These are phyloP conservation scores for Athalia cordata DNA, from an alignment of 2,888 invertebrate genomes.

Conservation along the genomic window DNA sequence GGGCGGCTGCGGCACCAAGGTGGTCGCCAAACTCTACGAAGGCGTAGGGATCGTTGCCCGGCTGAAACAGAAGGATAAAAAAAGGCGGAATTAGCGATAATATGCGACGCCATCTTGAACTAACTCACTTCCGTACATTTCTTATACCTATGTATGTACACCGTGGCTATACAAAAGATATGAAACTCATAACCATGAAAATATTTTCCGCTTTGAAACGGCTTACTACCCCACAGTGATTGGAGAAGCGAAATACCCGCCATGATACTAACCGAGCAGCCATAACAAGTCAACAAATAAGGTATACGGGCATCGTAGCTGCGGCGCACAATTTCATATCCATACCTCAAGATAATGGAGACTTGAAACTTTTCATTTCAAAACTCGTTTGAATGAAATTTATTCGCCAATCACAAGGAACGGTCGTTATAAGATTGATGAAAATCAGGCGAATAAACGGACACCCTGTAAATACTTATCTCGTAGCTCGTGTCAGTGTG, in stretches of 20 bases:
- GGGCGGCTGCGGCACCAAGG: conserved; percentile 76
- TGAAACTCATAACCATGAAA: conserved; percentile 42
- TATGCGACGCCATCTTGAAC: not conserved
- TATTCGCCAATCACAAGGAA: not conserved
- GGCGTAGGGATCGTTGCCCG: conserved; percentile 78
- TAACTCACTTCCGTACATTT: conserved; percentile 1
- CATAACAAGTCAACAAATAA: conserved; percentile 2
- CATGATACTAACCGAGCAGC: conserved; percentile 30
- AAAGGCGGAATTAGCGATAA: not conserved
- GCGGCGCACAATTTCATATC: too few species aligned
- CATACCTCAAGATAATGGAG: not conserved
- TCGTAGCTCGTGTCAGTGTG: not conserved
- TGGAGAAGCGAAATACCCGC: conserved; percentile 29
- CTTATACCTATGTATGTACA: not conserved
- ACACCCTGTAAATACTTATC: not conserved
- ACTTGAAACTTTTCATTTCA: conserved; percentile 1
- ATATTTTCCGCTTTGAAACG: conserved; percentile 39
- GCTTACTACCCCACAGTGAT: conserved; percentile 13
- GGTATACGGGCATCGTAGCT: conserved; percentile 1
- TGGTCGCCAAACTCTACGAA: conserved; percentile 80
- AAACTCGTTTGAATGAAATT: not conserved
- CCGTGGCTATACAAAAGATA: conserved; percentile 15
- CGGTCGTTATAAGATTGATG: not conserved
- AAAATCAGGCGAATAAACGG: not conserved
- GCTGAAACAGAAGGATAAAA: conserved; percentile 70